phyloP scores from a whole-genome alignment of 2,113 vertebrate genomes.

The Chinchilla lanigera region DNA sequence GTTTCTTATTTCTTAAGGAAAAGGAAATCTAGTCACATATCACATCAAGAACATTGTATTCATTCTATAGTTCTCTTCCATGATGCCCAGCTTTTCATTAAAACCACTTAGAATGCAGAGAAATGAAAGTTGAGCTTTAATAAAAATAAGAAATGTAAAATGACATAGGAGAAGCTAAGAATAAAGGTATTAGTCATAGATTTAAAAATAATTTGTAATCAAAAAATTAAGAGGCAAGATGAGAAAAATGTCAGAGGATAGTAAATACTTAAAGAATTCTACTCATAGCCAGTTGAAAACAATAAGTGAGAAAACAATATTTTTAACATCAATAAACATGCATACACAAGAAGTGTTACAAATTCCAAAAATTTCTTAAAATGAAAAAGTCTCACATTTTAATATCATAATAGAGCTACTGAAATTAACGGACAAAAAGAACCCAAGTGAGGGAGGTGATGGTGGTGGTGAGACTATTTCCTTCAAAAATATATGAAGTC shows the following conservation, averaged over 20 bases:
- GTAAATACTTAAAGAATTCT: background rate
- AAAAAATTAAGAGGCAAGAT: background rate
- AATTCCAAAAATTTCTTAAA: background rate
- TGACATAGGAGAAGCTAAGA: background rate
- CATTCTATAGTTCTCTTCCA: background rate
- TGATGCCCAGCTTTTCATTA: background rate
- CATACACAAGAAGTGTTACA: background rate
- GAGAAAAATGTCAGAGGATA: background rate
- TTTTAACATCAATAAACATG: background rate
- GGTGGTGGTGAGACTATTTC: background rate
- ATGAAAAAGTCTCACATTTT: background rate
- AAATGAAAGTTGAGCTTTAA: background rate
- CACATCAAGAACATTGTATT: background rate
- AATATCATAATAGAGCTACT: background rate
- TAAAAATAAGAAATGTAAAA: background rate
- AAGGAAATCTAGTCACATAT: background rate
- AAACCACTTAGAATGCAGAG: background rate
- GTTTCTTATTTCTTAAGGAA: background rate
- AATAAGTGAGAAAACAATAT: background rate
- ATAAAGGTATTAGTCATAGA: background rate
- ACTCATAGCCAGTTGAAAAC: background rate
- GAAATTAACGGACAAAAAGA: background rate
- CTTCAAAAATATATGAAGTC: background rate
- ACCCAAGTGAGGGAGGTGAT: background rate
- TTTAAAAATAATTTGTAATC: background rate